Percentiles rank a stretch among this genome's conserved stretches.
Evolutionary conservation across 2,113 vertebrate genomes (phyloP).

Genomic region (Crotalus horridus): DNA sequence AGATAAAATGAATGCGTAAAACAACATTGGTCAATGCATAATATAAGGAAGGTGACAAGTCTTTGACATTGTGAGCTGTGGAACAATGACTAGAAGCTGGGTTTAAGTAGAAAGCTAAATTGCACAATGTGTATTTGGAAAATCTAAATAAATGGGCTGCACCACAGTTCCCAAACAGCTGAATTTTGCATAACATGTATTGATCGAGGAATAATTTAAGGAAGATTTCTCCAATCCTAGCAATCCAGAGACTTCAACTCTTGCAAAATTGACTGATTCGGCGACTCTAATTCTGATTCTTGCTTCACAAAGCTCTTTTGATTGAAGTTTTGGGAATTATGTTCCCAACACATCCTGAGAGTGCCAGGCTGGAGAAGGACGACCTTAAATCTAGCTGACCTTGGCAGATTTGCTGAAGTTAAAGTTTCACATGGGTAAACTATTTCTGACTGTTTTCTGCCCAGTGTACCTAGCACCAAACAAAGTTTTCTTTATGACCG

Average conservation of each 20-base stretch:
- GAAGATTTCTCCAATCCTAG: neutral
- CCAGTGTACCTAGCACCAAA: constrained; percentile 2
- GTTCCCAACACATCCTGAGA: neutral
- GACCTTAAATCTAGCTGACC: constrained; percentile 10
- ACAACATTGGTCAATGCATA: neutral
- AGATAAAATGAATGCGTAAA: neutral
- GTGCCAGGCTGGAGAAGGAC: neutral
- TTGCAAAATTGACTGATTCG: neutral
- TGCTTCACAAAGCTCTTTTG: neutral
- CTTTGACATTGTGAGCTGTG: neutral
- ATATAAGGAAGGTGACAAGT: neutral
- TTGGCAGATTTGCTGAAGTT: constrained; percentile 17
- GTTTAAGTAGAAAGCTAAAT: neutral
- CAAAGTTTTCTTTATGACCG: constrained; percentile 32
- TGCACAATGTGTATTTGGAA: neutral
- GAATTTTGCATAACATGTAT: neutral
- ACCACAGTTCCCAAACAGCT: constrained; percentile 7
- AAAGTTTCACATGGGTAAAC: constrained; percentile 36
- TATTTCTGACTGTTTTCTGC: constrained; percentile 28
- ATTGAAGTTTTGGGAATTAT: neutral
- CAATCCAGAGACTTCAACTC: neutral
- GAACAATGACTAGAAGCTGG: neutral
- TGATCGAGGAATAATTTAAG: neutral
- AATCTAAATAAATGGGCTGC: neutral
- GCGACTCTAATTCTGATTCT: neutral